Base-by-base conservation (phyloP, 2,113 vertebrate species). In the Mirounga angustirostris region DNA sequence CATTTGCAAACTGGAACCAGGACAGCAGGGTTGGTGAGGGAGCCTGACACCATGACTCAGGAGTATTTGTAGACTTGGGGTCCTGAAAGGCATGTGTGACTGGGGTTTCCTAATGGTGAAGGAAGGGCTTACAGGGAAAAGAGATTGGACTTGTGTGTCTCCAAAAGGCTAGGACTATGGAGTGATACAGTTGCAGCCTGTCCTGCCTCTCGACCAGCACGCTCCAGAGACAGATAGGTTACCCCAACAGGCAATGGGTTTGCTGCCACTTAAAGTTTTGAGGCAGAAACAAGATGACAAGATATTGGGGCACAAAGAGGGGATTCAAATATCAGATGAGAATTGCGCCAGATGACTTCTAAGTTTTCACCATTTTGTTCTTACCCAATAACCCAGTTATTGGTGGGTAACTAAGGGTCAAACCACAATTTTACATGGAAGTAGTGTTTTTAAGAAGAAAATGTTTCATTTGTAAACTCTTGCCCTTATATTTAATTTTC, bases 401-500 rank as follows among this genome's bases (percentile, higher is more conserved):
- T 6, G 6, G 22, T 10, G 21, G 0, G 4, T 33, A 43, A 36
- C 40, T 81, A 82, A 88, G 40, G 74, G 43, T 3, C 79, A 73
- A 80, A n/a, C 92, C 52, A 80, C 14, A 67, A 24, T 52, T 85
- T 89, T 74, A 89, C 33, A 12, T 21, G 12, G 26, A 89, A 89
- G 11, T n/a, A 50, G 14, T 67, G 46, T 59, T 90, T 95, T 94
- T 36, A 52, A 95, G 85, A 14, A 81, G 13, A 61, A 73, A 80
- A 74, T 30, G 6, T 33, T 92, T 94, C 21, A 54, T 59, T 89
- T 87, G 92, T 92, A 0, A 36, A 79, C 46, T 80, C 67, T 81
- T 90, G 21, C 18, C n/a, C 19, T 86, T 94, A 7, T 81, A 40
- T 73, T 89, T 95, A 89, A 73, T 86, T 95, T 95, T 93, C 65